phyloP scores from a whole-genome alignment of 2,113 vertebrate species.

The Cololabis saira region DNA sequence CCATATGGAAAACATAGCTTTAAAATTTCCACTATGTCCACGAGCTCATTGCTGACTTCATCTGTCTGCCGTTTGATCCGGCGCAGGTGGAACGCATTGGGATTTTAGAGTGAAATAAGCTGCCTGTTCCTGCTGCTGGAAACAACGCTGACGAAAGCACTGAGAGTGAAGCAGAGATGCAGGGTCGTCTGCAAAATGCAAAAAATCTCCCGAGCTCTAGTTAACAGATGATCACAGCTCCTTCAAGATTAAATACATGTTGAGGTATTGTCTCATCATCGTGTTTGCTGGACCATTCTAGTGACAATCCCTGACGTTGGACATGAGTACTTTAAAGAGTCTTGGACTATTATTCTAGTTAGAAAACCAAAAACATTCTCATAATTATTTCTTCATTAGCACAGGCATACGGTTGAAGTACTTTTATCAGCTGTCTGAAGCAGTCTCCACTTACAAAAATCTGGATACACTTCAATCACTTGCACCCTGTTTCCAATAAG shows the following conservation, averaged over 20 bases:
- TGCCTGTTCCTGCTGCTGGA: conserved; percentile 18
- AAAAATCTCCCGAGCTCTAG: background rate
- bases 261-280: conserved; percentile 29
- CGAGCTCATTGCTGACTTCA: conserved; percentile 6
- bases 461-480: conserved; percentile 64
- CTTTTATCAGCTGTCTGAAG: conserved; percentile 47
- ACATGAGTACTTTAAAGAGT: background rate
- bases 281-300: conserved; percentile 18
- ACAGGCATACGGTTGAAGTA: background rate
- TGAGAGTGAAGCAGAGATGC: conserved; percentile 8
- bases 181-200: background rate
- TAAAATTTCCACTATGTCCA: conserved; percentile 12
- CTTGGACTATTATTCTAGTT: conserved; percentile 2
- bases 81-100: background rate
- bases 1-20: conserved; percentile 5
- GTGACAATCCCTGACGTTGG: background rate
- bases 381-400: conserved; percentile 45
- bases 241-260: conserved; percentile 8
- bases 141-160: conserved; percentile 5
- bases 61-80: conserved; percentile 19
- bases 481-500: conserved; percentile 59
- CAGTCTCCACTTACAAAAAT: conserved; percentile 34
- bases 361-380: conserved; percentile 6
- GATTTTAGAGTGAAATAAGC: conserved; percentile 23
- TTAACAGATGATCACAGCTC: conserved; percentile 28